Evolutionary conservation across 2,113 vertebrate genomes (phyloP), one percentile per base, ranked within the genome.

Genomic region (Suncus etruscus): DNA sequence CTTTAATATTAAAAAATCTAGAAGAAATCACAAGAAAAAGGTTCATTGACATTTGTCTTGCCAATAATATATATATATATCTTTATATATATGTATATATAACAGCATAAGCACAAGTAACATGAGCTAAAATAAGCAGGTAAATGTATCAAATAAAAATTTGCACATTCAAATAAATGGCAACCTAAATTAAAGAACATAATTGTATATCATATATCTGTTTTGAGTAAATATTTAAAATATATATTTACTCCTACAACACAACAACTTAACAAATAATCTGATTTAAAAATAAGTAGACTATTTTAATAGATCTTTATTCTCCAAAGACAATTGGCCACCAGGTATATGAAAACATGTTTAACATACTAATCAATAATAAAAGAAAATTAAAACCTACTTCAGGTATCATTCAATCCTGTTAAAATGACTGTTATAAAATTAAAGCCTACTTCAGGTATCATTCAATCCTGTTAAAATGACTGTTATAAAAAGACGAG

Each of bases 201-300:
- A 86, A 18, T 65, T 79, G 27, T 63, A 51, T 50, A 32, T n/a
- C n/a, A 79, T 29, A 18, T 51, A 86, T 65, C 2, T 58, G 6
- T 24, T 63, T 54, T 27, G 27, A 11, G 11, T 51, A 65, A 39
- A 63, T 73, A 72, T 85, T 10, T 8, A 63, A 86, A 73, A 72
- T 39, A 73, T 78, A 16, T 54, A 45, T 50, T 39, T 68, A 32
- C n/a, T 65, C 18, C 11, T 16, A 54, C 77, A 73, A 50, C 25
- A 65, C 6, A 54, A 81, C 81, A 73, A 82, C 75, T 15, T 54
- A 89, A 73, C n/a, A 72, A 68, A 69, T 69, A 69, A 61, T 45
- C 68, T 20, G 32, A 58, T 32, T 39, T 50, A 83, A 82, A 75
- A 75, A 54, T 83, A 47, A 58, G 8, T 24, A 66, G 31, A 66